Evolutionary conservation across 2,888 invertebrate species (phyloP), one percentile per base, ranked within the genome.

Genomic region (Molorchus minor): DNA sequence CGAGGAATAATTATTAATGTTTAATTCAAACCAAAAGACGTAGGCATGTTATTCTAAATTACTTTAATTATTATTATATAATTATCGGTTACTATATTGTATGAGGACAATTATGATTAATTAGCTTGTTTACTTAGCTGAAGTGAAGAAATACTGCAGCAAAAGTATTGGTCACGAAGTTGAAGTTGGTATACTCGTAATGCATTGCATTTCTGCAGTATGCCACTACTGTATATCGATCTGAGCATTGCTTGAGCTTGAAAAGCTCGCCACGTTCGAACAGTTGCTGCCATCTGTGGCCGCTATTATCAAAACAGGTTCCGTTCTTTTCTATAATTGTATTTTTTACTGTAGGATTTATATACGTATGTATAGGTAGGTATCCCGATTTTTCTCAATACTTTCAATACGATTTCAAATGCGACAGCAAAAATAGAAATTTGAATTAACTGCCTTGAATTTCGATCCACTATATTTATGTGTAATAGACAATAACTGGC

Each of bases 251-350:
- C 64, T 19, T 49, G 54, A 57, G 36, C 51, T 12, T 8, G n/a
- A 7, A 38, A 21, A 21, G n/a, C 21, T 21, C 29, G 21, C 15
- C n/a, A 2, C 19, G 33, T 20, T 62, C 47, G 67, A 64, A 71
- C 70, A 16, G 58, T 61, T 65, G 58, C 64, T 64, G 73, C 73
- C 73, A 73, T 73, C 73, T 73, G 59, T 70, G 56, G 67, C 41
- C 61, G 55, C 49, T 64, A 45, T 56, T 29, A 15, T 64, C 49
- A 66, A 61, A 67, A 60, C 67, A 20, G 20, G 59, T 38, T 49
- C 20, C n/a, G 16, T 15, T 59, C 56, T 58, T n/a, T 12, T n/a
- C n/a, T n/a, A n/a, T n/a, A n/a, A n/a, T n/a, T 53, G 25, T 43
- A 30, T 53, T 53, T 55, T 57, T 52, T 49, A 46, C 43, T n/a